Conservation (phyloP, 2,113 vertebrate species). For the Desmodus rotundus region DNA sequence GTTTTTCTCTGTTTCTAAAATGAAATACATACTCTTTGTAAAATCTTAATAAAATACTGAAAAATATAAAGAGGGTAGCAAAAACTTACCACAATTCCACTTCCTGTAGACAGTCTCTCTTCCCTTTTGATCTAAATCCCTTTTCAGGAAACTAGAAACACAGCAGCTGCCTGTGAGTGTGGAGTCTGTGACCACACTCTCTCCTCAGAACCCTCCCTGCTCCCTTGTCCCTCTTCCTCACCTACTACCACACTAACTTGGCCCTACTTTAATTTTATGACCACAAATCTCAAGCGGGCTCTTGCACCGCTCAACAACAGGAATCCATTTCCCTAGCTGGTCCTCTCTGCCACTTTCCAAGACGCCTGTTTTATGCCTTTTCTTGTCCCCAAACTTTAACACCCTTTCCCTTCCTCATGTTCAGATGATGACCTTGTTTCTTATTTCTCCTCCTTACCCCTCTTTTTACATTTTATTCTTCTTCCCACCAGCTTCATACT, state of each 20-base stretch:
- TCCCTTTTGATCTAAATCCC: background rate
- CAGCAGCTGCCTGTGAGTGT: background rate
- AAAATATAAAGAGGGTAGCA: background rate
- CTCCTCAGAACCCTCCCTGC: background rate
- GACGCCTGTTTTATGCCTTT: no score
- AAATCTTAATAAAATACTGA: background rate
- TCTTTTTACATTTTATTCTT: background rate
- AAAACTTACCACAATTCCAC: background rate
- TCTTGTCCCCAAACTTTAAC: background rate
- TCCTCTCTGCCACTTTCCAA: background rate
- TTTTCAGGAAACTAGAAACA: background rate
- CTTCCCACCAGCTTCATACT: background rate
- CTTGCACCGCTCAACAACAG: background rate
- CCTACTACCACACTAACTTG: background rate
- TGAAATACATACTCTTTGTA: background rate
- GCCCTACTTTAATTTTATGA: background rate
- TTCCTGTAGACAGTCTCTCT: background rate
- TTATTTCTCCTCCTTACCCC: background rate
- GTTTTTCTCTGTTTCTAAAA: conserved; percentile 30
- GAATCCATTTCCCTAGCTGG: background rate
- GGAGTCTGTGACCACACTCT: background rate
- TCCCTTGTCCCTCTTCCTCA: background rate
- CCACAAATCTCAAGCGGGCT: background rate
- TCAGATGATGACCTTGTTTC: background rate
- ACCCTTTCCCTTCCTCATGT: background rate